phyloP scores from a whole-genome alignment of 1,140 invertebrate genomes.

The Arctopsyche grandis region DNA sequence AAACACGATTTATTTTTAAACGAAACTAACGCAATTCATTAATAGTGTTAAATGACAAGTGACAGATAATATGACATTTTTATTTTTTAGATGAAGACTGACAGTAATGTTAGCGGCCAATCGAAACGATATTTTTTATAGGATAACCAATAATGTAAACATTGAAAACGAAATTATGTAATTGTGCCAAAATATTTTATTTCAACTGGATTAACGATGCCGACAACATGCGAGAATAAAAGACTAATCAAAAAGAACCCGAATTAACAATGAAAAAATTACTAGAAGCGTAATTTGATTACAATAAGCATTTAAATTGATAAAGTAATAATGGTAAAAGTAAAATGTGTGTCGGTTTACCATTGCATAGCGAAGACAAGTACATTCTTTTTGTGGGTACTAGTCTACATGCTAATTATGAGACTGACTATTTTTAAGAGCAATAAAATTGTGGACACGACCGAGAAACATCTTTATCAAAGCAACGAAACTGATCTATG shows the following conservation, averaged over 20 bases:
- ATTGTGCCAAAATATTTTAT: background rate
- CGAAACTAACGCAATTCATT: background rate
- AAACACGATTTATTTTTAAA: too few species aligned
- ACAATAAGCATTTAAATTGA: conserved; percentile 52
- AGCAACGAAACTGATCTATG: conserved; percentile 53
- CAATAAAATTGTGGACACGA: conserved; percentile 45
- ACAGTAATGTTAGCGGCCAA: background rate
- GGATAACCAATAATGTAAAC: background rate
- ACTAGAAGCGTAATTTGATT: conserved; percentile 35
- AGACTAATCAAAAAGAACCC: background rate
- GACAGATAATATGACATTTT: background rate
- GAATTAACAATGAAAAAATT: conserved; percentile 40
- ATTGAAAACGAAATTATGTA: background rate
- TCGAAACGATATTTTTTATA: background rate
- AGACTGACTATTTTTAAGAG: conserved; percentile 64
- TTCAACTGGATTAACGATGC: background rate
- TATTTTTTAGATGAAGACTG: conserved; percentile 7
- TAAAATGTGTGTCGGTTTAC: conserved; percentile 35
- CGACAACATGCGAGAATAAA: too few species aligned
- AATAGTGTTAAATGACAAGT: background rate
- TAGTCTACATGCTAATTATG: conserved; percentile 64
- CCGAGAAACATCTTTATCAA: conserved; percentile 37
- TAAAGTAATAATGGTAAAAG: background rate
- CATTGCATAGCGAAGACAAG: conserved; percentile 63
- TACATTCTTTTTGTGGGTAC: conserved; percentile 64